phyloP scores from a whole-genome alignment of 2,888 invertebrate species.

The Periphyllus acericola region DNA sequence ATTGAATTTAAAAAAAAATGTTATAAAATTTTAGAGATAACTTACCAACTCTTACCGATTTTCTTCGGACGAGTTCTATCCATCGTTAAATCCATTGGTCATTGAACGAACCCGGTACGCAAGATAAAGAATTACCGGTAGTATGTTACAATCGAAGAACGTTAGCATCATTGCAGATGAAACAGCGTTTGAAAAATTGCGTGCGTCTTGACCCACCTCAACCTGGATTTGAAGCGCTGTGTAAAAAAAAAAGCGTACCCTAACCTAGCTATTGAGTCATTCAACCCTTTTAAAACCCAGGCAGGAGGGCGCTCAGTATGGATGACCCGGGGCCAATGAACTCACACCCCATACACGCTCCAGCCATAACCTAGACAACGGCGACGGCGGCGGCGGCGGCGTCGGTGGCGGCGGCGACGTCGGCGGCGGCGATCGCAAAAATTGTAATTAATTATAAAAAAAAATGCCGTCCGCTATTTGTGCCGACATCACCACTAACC shows the following conservation, averaged over 20 bases:
- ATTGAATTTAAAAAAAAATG: too few relatives aligned
- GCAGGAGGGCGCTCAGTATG: not conserved
- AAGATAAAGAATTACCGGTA: not conserved
- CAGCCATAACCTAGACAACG: conserved; percentile 52
- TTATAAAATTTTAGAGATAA: not conserved
- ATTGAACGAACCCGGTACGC: not conserved
- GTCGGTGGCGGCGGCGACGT: not conserved
- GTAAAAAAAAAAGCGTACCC: not conserved
- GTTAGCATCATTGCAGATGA: not conserved
- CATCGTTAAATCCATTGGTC: not conserved
- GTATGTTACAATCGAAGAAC: not conserved
- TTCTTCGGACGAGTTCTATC: not conserved
- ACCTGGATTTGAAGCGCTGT: not conserved
- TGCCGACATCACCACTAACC: not conserved
- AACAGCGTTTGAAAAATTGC: not conserved
- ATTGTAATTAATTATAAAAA: not conserved
- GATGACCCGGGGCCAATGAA: conserved; percentile 22
- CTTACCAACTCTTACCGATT: not conserved
- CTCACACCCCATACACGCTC: conserved; percentile 13
- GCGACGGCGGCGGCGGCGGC: not conserved
- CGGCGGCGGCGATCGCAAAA: not conserved
- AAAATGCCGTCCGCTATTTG: not conserved
- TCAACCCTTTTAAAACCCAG: conserved; percentile 26
- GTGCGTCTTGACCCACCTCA: conserved; percentile 44
- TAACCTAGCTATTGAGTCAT: conserved; percentile 10